Conservation (phyloP, 2,113 vertebrate species). For the Bubo blakistoni region DNA sequence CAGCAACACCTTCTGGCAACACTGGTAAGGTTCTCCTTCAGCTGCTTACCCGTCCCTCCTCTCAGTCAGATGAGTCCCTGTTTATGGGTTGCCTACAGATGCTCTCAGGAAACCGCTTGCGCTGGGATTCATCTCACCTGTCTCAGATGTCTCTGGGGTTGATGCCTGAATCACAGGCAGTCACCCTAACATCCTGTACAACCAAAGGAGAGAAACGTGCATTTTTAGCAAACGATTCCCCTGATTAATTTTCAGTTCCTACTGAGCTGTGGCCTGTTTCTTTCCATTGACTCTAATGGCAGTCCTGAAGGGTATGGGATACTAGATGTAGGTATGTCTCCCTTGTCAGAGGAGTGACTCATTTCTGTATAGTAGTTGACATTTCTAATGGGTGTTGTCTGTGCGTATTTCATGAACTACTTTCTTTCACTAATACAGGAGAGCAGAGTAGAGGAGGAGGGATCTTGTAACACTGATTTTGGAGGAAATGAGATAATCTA, state of each 20-base stretch:
- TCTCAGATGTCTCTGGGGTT: background rate
- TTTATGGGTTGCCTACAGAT: background rate
- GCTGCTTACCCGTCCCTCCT: fast-evolving
- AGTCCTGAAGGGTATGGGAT: background rate
- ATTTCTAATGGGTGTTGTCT: background rate
- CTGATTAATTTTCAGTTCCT: background rate
- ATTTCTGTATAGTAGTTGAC: background rate
- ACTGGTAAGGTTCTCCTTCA: background rate
- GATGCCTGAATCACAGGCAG: background rate
- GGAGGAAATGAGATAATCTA: background rate
- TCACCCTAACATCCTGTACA: too few species aligned
- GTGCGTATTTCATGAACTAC: background rate
- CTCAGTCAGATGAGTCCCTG: background rate
- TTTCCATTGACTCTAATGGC: background rate
- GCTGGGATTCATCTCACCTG: background rate
- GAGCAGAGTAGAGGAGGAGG: fast-evolving
- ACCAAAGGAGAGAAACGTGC: background rate
- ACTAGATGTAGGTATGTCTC: background rate
- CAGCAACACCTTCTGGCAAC: background rate
- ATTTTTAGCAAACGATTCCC: background rate
- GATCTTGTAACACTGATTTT: background rate
- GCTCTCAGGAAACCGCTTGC: background rate
- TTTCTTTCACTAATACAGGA: background rate
- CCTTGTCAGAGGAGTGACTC: background rate
- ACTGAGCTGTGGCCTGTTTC: background rate